These are phyloP conservation scores for Spinus olivaceus DNA, from an alignment of 2,797 vertebrate species.

Conservation along the genomic window DNA sequence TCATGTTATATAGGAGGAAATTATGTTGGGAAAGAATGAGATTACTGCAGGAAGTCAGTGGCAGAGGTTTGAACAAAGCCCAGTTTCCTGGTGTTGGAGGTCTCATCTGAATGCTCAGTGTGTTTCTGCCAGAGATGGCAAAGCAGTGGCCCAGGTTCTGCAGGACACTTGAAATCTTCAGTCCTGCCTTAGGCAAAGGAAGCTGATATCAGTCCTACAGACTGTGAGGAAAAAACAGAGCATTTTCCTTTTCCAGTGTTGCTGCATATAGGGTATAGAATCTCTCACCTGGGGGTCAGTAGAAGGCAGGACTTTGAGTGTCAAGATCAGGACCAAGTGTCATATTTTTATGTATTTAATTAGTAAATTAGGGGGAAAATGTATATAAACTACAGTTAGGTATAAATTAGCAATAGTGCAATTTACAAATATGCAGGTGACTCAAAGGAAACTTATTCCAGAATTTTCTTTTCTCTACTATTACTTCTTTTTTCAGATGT, in stretches of 20 bases:
- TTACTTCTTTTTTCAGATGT: neutral
- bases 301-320: neutral
- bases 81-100: neutral
- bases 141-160: neutral
- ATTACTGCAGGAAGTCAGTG: neutral
- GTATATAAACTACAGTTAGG: neutral
- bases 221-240: neutral
- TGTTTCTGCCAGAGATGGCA: neutral
- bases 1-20: neutral
- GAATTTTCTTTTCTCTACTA: neutral
- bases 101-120: neutral
- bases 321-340: neutral
- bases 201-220: neutral
- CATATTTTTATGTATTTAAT: neutral
- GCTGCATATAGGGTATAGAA: neutral
- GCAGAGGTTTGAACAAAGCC: neutral
- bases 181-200: neutral
- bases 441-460: neutral
- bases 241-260: neutral
- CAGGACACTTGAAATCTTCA: neutral
- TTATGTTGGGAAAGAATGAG: neutral
- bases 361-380: neutral
- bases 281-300: neutral
- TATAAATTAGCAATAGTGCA: neutral
- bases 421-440: neutral